Percentiles rank a stretch among this genome's conserved stretches.
phyloP scores from a whole-genome alignment of 1,140 invertebrate genomes.

The Caenorhabditis brenneri region DNA sequence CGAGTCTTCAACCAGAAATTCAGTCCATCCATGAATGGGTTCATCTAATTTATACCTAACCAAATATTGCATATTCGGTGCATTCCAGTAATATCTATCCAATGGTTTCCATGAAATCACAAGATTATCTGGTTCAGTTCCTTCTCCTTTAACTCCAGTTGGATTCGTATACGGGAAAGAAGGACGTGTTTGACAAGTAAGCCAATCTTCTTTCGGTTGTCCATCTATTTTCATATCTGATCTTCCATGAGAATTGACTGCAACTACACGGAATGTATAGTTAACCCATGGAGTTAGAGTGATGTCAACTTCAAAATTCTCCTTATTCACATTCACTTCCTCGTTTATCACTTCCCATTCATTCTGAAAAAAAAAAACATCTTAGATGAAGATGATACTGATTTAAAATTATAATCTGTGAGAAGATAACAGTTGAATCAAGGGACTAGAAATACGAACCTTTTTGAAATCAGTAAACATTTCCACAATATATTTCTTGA shows the following conservation, averaged over 20 bases:
- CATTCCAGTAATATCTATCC: conserved; percentile 95
- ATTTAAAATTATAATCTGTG: not conserved
- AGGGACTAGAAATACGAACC: not conserved
- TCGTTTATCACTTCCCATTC: conserved; percentile 85
- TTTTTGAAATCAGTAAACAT: conserved; percentile 85
- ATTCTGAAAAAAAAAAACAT: conserved; percentile 21
- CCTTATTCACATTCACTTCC: conserved; percentile 62
- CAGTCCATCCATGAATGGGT: conserved; percentile 73
- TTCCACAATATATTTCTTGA: conserved; percentile 87
- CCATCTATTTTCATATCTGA: conserved; percentile 78
- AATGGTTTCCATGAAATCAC: conserved; percentile 81
- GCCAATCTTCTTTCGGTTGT: conserved; percentile 26
- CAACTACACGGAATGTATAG: conserved; percentile 92
- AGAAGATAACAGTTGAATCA: not conserved
- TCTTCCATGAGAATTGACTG: conserved; percentile 90
- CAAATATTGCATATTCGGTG: conserved; percentile 86
- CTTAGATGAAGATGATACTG: no score
- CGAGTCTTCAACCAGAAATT: conserved; percentile 78
- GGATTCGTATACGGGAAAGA: conserved; percentile 65
- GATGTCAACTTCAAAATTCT: conserved; percentile 62
- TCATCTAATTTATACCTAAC: conserved; percentile 84
- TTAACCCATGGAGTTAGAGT: conserved; percentile 76
- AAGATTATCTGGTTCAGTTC: conserved; percentile 52
- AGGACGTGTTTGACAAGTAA: conserved; percentile 52
- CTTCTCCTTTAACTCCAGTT: conserved; percentile 48